Percentiles rank a stretch among this genome's conserved stretches.
These are phyloP conservation scores for Heliconius sara DNA, from an alignment of 2,888 invertebrate species.

Conservation along the genomic window DNA sequence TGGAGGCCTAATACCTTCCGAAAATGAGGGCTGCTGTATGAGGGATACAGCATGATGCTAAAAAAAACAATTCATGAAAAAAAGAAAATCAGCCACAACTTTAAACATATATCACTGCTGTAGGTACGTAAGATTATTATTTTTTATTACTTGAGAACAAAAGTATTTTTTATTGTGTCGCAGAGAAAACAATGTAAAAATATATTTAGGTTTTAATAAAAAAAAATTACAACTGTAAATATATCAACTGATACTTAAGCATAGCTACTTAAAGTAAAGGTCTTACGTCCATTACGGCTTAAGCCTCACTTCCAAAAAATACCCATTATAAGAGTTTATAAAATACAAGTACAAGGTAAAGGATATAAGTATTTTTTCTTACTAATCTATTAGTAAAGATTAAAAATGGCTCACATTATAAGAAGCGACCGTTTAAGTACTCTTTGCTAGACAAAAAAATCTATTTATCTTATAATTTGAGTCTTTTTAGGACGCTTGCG, in stretches of 20 bases:
- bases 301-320: neutral
- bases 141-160: neutral
- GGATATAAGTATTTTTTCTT: slow-evolving; percentile 11
- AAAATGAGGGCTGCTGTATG: no score
- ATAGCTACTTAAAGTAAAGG: neutral
- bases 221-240: neutral
- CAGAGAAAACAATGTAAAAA: no score
- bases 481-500: slow-evolving; percentile 47
- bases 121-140: neutral
- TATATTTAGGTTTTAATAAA: no score
- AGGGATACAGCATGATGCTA: no score
- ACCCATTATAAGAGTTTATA: neutral
- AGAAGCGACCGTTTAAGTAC: slow-evolving; percentile 31
- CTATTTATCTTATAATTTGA: slow-evolving; percentile 38
- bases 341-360: neutral
- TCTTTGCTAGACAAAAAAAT: slow-evolving; percentile 20
- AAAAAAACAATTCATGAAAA: neutral
- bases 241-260: neutral
- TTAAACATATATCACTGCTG: neutral
- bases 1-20: no score
- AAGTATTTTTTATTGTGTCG: neutral
- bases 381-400: slow-evolving; percentile 24
- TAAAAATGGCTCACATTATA: slow-evolving; percentile 26
- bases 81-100: neutral
- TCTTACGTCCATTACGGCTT: neutral